These are phyloP conservation scores for Austrofundulus limnaeus DNA, from an alignment of 2,113 vertebrate species.

Conservation along the genomic window DNA sequence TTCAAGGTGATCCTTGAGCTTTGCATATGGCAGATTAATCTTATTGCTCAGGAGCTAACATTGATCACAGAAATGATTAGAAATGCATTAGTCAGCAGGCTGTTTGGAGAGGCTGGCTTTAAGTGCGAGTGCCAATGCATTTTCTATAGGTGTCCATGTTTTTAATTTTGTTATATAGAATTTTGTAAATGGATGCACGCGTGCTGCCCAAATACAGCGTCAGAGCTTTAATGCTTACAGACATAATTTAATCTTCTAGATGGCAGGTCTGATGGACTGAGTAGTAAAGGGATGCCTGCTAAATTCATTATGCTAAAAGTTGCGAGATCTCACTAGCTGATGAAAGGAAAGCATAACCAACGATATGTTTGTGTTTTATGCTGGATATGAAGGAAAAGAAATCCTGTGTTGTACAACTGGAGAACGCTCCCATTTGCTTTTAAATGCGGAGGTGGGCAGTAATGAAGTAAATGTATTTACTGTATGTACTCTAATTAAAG, in stretches of 20 bases:
- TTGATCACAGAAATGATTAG: constrained; percentile 80
- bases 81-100: constrained; percentile 80
- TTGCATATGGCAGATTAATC: constrained; percentile 78
- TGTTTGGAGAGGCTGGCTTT: constrained; percentile 70
- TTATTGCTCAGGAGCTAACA: constrained; percentile 75
- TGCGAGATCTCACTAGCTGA: constrained; percentile 70
- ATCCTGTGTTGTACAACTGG: neutral
- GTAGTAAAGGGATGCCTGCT: constrained; percentile 68
- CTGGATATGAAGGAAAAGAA: constrained; percentile 5
- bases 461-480: too few relatives aligned
- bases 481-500: too few relatives aligned
- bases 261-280: constrained; percentile 75
- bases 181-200: constrained; percentile 78
- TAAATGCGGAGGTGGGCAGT: neutral
- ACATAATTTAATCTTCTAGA: constrained; percentile 79
- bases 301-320: constrained; percentile 80
- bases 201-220: constrained; percentile 74
- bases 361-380: constrained; percentile 37
- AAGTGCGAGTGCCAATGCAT: constrained; percentile 73
- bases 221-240: constrained; percentile 76
- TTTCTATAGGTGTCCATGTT: constrained; percentile 78
- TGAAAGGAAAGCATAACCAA: constrained; percentile 44
- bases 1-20: constrained; percentile 73
- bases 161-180: constrained; percentile 80
- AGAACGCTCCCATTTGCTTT: constrained; percentile 15